Base-by-base conservation (phyloP, 2,888 invertebrate genomes). In the Opisthograptis luteolata region DNA sequence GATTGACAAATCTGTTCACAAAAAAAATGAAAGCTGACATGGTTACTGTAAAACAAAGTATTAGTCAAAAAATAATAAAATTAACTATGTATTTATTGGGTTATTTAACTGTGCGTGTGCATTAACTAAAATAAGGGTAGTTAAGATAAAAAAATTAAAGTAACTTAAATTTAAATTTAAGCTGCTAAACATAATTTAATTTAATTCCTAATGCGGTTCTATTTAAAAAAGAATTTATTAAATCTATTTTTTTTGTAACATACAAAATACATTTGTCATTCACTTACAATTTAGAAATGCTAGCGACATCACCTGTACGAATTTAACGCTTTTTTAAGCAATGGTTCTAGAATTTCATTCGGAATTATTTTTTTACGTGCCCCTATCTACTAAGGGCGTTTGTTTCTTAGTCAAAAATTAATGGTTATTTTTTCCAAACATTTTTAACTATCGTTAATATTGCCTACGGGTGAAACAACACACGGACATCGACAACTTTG, bases 41-140 rank as follows among this genome's bases (percentile, higher is more conserved):
- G 66, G 63, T 57, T 62, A 62, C 48, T 66, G 66, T 66, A 59
- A 57, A 64, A 54, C 48, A 67, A 56, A 70, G 55, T 74, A 79
- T 78, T 75, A 80, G 71, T 75, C 70, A 70, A 68, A 55, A 61
- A 68, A 68, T 61, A 59, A 68, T 70, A 62, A 60, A 68, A 73
- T 79, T 15, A 13, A 44, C 35, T 39, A n/a, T n/a, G n/a, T 72
- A 82, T 76, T 64, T 79, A 79, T 70, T 74, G 70, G 74, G 77
- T 85, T 84, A 81, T 77, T 66, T 72, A 69, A 79, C 77, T 83
- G 84, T 87, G 84, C 81, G 81, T 83, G 84, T 87, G 84, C 81
- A 81, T 80, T 80, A 86, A 87, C 80, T 85, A 82, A 84, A 76
- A 61, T 73, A 80, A 64, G 28, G 30, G 25, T 27, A n/a, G n/a